phyloP scores from a whole-genome alignment of 2,888 invertebrate species.

The Andrena flavipes region DNA sequence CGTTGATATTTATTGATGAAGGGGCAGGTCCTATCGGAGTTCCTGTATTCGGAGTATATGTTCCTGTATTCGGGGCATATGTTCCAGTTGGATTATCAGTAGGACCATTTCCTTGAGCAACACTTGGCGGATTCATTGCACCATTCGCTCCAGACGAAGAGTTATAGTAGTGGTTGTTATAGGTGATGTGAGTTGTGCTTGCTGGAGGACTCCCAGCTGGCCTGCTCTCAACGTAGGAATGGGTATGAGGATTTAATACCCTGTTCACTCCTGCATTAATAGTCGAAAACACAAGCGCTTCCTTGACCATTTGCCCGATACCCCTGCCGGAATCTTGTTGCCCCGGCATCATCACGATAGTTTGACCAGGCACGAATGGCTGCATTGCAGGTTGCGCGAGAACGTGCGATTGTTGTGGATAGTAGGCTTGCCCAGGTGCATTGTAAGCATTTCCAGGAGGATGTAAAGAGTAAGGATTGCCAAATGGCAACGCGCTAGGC shows the following conservation, averaged over 20 bases:
- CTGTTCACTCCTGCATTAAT: slow-evolving; percentile 76
- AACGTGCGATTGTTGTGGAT: slow-evolving; percentile 68
- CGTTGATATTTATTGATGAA: not conserved
- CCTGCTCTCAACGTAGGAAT: slow-evolving; percentile 33
- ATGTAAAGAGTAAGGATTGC: slow-evolving; percentile 70
- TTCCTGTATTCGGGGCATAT: slow-evolving; percentile 4
- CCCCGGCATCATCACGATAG: slow-evolving; percentile 65
- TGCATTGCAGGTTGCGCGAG: slow-evolving; percentile 70
- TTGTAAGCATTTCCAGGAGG: slow-evolving; percentile 53
- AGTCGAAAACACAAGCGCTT: slow-evolving; percentile 75
- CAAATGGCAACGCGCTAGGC: slow-evolving; percentile 53
- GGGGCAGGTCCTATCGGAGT: not conserved
- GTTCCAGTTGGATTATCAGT: slow-evolving; percentile 20
- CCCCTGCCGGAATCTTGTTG: slow-evolving; percentile 66
- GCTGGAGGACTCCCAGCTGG: slow-evolving; percentile 26
- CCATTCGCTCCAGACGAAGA: slow-evolving; percentile 18
- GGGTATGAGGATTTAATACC: slow-evolving; percentile 70
- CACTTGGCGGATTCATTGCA: slow-evolving; percentile 13
- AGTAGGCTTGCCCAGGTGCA: slow-evolving; percentile 58
- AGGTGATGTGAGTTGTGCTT: slow-evolving; percentile 69
- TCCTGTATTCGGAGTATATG: not conserved
- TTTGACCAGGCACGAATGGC: slow-evolving; percentile 75
- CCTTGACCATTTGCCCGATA: slow-evolving; percentile 74
- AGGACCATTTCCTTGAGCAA: slow-evolving; percentile 12
- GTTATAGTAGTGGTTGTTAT: slow-evolving; percentile 74